A percentile compares a stretch with the other conserved stretches of the same genome.
These are phyloP conservation scores for Bacillus rossius DNA, from an alignment of 1,140 invertebrate species.

Conservation along the genomic window DNA sequence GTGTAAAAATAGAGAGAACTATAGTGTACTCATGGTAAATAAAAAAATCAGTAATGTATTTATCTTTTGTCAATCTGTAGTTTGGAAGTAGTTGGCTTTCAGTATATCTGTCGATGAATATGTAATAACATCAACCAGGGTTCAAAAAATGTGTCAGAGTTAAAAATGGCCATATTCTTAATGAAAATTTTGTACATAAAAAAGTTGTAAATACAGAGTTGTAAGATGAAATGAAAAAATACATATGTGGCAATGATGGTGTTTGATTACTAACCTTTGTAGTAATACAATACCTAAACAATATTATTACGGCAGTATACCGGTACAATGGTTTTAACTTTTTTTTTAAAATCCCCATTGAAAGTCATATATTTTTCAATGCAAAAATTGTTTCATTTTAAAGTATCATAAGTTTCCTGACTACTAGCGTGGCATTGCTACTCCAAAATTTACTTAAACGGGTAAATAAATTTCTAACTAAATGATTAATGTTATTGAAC, in stretches of 20 bases:
- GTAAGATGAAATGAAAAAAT: slow-evolving; percentile 9
- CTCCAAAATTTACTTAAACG: no score
- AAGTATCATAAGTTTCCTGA: no score
- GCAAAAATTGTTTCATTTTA: no score
- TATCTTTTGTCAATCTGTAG: neutral
- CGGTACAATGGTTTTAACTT: no score
- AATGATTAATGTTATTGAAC: no score
- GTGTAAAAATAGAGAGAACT: slow-evolving; percentile 2
- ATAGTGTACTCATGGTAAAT: slow-evolving; percentile 3
- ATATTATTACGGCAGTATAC: no score
- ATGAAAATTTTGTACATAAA: slow-evolving; percentile 13
- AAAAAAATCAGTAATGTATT: neutral
- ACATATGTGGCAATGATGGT: slow-evolving; percentile 3
- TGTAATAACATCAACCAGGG: slow-evolving; percentile 13
- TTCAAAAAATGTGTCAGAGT: slow-evolving; percentile 7
- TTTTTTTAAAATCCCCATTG: no score
- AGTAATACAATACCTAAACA: no score
- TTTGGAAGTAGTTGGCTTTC: neutral
- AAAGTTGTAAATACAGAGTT: slow-evolving; percentile 11
- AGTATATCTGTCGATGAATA: slow-evolving; percentile 5
- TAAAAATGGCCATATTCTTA: slow-evolving; percentile 9
- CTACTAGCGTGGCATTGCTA: no score
- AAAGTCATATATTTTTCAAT: no score
- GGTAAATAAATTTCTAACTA: no score
- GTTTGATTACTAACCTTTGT: no score